Evolutionary conservation across 2,113 vertebrate genomes (phyloP), one percentile per base, ranked within the genome.

Genomic region (Fulica atra): DNA sequence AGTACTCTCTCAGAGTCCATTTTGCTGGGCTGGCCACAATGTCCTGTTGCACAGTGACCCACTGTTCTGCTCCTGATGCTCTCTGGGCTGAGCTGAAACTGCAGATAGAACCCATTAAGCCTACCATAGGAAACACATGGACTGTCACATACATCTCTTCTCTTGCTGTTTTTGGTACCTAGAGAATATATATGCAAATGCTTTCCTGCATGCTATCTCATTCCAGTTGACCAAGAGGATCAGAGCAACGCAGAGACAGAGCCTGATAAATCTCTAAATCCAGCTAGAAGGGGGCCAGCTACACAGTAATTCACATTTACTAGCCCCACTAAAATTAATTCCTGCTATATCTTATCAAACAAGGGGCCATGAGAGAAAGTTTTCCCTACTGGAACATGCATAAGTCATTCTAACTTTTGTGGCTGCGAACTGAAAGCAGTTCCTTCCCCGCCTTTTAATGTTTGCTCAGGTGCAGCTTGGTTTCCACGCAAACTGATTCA

Each of bases 401-500:
- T 80, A 94, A 95, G 81, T 95, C 95, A 96, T 92, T 96, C 92
- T 91, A 96, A 74, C 81, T 86, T 97, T 83, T 94, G 96, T 95
- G 82, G 84, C 83, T 96, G 59, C 18, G 57, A 82, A 92, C 69
- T 76, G 89, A 97, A 98, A 97, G 91, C 80, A 66, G 81, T 90
- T 92, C 79, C 72, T 88, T 95, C 93, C 80, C 80, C 86, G 74
- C 94, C 88, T 96, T 92, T 89, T 84, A 89, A 5, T 98, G 91
- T 98, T 98, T 98, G 97, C 95, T 97, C 98, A 98, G 97, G 97
- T 97, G 97, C 95, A 83, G 70, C 70, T 96, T 93, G 81, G 94
- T 96, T 97, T 98, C 95, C 93, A 96, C 8, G 1, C 85, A 93
- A 97, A 92, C 93, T 88, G 92, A 92, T 73, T 95, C 44, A 31